Evolutionary conservation across 23 tunicate species (phyloP), one percentile per base, ranked within the genome.

Genomic region (Clavelina lepadiformis): DNA sequence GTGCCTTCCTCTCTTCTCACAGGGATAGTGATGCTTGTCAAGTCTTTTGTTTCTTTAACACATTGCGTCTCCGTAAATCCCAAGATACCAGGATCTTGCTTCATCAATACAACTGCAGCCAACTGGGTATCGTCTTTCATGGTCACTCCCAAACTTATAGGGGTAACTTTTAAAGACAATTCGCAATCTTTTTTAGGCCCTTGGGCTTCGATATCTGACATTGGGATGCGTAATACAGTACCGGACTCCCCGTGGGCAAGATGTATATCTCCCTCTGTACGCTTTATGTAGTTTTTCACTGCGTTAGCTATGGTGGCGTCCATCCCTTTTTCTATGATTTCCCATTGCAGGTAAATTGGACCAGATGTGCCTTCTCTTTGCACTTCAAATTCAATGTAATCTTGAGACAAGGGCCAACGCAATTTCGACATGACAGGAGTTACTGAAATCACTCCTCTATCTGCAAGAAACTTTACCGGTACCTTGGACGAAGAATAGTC

Each of bases 1-100:
- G 57, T 53, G 50, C 69, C 73, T 27, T 49, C 38, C 21, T 57
- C 20, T 29, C 99, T 72, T 5, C 32, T 65, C 27, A 94, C 74
- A 0, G 95, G 86, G 22, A 86, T 66, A 3, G 15, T 19, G 6
- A 27, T 57, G 3, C 4, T 7, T 15, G n/a, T 26, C 35, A n/a
- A 5, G 41, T 24, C 35, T 2, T 5, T 28, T 21, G 34, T 18
- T 7, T 46, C 57, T 3, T 31, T 22, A 3, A 25, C 19, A 23
- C 26, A 13, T 8, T 3, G 49, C 24, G 34, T 25, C 24, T 8
- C 3, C 19, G 46, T 20, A 45, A 72, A 27, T 24, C 33, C 65
- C 6, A 72, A n/a, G 0, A 46, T 28, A 38, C 78, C 78, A 3
- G 78, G 78, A 1, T 65, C 46, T 24, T 23, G 54, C 18, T 47